Conservation (phyloP, 2,113 vertebrate genomes). For the Cottus gobio region DNA sequence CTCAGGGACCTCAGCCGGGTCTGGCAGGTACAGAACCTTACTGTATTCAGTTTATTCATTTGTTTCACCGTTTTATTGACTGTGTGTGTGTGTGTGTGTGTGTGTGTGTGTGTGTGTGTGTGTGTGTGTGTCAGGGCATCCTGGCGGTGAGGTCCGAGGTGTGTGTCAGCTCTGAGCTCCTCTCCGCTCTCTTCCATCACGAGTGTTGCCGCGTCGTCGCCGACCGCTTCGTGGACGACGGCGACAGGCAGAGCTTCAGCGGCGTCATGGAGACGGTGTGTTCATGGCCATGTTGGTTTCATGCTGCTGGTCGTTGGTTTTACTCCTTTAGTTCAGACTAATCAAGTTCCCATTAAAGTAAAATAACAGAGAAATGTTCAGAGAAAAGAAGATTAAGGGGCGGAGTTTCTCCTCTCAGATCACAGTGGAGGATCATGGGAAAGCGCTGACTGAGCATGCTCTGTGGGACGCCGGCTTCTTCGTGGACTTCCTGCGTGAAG, state of each 20-base stretch:
- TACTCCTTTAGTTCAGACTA: too few species aligned
- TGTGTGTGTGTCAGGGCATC: constrained; percentile 74
- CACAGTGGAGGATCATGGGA: constrained; percentile 81
- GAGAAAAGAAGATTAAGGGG: too few species aligned
- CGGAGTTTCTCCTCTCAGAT: constrained; percentile 65
- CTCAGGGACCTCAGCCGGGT: constrained; percentile 88
- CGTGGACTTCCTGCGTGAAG: constrained; percentile 88
- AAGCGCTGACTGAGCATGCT: constrained; percentile 70
- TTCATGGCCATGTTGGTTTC: too few species aligned
- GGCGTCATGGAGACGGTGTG: constrained; percentile 80
- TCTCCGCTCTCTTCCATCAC: constrained; percentile 85
- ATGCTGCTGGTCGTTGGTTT: too few species aligned
- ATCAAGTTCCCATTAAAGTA: too few species aligned
- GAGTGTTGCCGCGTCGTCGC: constrained; percentile 87
- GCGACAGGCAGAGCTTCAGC: constrained; percentile 83
- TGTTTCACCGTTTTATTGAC: too few species aligned
- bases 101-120: too few species aligned
- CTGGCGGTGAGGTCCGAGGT: constrained; percentile 82
- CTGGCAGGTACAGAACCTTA: constrained; percentile 81
- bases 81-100: background rate
- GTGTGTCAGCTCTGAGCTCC: constrained; percentile 79
- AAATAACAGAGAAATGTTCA: too few species aligned
- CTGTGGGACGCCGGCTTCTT: constrained; percentile 79
- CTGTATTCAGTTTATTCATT: too few species aligned
- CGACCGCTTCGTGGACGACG: constrained; percentile 84